These are phyloP conservation scores for Batillaria attramentaria DNA, from an alignment of 1,140 invertebrate species.

Conservation along the genomic window DNA sequence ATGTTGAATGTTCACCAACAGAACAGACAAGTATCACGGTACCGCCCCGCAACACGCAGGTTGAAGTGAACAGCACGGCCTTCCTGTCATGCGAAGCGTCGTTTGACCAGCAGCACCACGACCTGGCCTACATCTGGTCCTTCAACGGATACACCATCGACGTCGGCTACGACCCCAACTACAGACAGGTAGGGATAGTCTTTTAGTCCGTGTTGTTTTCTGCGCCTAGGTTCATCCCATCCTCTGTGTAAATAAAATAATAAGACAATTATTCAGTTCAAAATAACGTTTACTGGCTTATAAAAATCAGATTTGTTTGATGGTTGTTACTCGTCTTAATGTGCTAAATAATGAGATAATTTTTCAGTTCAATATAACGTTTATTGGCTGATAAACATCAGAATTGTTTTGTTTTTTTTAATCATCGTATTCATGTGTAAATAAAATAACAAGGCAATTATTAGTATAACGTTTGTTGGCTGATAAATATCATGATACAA, in stretches of 20 bases:
- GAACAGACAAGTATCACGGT: constrained; percentile 39
- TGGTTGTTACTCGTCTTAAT: too few relatives aligned
- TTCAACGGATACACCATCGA: constrained; percentile 53
- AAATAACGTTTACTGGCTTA: too few relatives aligned
- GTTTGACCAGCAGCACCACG: constrained; percentile 43
- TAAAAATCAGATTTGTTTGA: too few relatives aligned
- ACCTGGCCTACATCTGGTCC: constrained; percentile 55
- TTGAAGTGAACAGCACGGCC: constrained; percentile 51
- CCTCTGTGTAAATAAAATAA: neutral
- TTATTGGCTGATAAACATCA: too few relatives aligned
- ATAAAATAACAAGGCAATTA: neutral
- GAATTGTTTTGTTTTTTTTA: too few relatives aligned
- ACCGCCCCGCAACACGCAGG: constrained; percentile 29
- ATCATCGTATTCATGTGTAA: neutral
- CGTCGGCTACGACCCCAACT: constrained; percentile 47
- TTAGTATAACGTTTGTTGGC: neutral
- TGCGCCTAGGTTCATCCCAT: neutral
- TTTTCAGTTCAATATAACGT: too few relatives aligned
- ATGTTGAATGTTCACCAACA: too few relatives aligned
- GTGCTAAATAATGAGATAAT: too few relatives aligned
- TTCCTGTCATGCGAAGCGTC: constrained; percentile 57
- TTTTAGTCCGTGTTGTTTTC: too few relatives aligned
- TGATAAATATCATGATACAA: neutral
- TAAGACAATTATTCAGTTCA: neutral
- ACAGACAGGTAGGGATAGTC: constrained; percentile 40